These are phyloP conservation scores for Acanthosepion lycidas DNA, from an alignment of 2,888 invertebrate genomes.

Conservation along the genomic window DNA sequence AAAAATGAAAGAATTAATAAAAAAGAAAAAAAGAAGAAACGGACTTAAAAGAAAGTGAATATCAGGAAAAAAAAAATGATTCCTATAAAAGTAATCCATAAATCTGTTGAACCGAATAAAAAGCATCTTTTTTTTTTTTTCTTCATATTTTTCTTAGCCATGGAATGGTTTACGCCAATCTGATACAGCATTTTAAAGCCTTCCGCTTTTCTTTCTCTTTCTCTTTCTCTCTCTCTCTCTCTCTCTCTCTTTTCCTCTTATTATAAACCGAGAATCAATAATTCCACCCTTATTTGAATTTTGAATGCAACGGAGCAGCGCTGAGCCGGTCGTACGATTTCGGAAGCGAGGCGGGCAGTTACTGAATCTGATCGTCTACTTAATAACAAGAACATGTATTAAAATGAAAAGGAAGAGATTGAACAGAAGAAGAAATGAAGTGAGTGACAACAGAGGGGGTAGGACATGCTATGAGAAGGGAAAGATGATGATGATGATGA, in stretches of 20 bases:
- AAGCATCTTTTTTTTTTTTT: not conserved
- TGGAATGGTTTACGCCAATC: conserved; percentile 33
- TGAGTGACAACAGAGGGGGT: too few relatives aligned
- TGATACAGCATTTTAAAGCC: conserved; percentile 20
- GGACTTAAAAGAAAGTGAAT: too few relatives aligned
- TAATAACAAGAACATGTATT: not conserved
- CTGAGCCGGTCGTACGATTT: conserved; percentile 23
- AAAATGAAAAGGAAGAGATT: not conserved
- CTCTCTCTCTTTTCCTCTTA: not conserved
- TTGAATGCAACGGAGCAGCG: not conserved
- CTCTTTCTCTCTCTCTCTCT: not conserved
- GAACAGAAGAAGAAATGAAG: not conserved
- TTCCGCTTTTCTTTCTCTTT: not conserved
- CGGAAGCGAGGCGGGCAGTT: not conserved
- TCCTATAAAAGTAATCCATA: not conserved
- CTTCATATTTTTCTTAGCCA: not conserved
- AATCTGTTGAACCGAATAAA: not conserved
- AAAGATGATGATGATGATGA: not conserved
- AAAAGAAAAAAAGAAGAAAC: not conserved
- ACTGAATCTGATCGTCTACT: not conserved
- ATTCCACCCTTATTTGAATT: conserved; percentile 9
- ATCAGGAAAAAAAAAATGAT: too few relatives aligned
- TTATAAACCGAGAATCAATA: not conserved
- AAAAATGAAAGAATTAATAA: not conserved
- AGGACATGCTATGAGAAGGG: not conserved